Evolutionary conservation across 1,140 invertebrate genomes (phyloP), one percentile per base, ranked within the genome.

Genomic region (Aphaenogaster rudis): DNA sequence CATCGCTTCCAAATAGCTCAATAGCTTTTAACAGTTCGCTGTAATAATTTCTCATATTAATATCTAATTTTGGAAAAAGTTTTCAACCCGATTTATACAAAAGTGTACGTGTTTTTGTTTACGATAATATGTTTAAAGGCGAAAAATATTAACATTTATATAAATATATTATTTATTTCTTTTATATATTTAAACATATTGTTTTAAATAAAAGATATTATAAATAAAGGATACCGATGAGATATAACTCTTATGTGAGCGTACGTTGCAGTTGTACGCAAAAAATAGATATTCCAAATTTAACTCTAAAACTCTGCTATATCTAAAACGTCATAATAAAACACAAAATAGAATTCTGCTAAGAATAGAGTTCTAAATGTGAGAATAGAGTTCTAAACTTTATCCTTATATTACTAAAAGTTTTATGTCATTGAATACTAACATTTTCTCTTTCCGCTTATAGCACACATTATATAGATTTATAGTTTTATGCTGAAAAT

Each of bases 181-280:
- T 28, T 28, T 11, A 33, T 76, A 21, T 54, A 36, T 76, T 57
- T 52, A 57, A 15, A 57, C 15, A 76, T 42, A 67, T 67, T 76
- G 57, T 57, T 57, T 39, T 69, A 42, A 45, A 1, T 7, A 6
- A 54, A 36, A 72, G 28, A 48, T n/a, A 52, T 11, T 45, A 69
- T 45, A 28, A 28, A 28, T 28, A 28, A 28, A 28, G 28, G 28
- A 28, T 50, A 17, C 3, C 8, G 7, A 74, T 74, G n/a, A 2
- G 3, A 17, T 28, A 17, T 28, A 33, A 21, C n/a, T 71, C 57
- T 57, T 21, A 76, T 7, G 13, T 42, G 15, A 72, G 11, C 15
- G 2, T 72, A 52, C 17, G 28, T 76, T 76, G 7, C 13, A 57
- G 9, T 39, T 39, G 71, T 8, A 15, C 33, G 71, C 33, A 54